Percentiles rank a stretch among this genome's conserved stretches.
phyloP scores from a whole-genome alignment of 1,140 invertebrate species.

The Habropoda laboriosa region DNA sequence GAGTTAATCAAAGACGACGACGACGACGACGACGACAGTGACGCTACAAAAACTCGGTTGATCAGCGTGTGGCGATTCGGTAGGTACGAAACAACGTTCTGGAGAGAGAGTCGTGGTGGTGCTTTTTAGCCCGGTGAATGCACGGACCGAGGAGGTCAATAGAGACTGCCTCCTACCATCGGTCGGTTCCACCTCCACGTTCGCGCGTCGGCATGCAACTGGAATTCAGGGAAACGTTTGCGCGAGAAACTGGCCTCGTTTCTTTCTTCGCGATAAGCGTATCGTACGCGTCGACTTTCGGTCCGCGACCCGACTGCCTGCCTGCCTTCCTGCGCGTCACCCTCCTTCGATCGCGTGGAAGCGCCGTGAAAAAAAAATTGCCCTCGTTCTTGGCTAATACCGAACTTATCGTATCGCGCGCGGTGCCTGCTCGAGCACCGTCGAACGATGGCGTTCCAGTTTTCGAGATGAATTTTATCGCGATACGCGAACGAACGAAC shows the following conservation, averaged over 20 bases:
- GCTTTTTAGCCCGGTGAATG: conserved; percentile 42
- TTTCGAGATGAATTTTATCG: neutral
- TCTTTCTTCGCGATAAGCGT: conserved; percentile 28
- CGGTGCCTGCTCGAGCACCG: neutral
- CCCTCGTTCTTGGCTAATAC: neutral
- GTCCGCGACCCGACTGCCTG: neutral
- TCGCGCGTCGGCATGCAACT: conserved; percentile 15
- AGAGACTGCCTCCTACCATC: conserved; percentile 29
- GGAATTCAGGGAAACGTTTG: conserved; percentile 45
- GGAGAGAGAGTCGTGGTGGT: conserved; percentile 1
- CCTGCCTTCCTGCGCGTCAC: too few species aligned
- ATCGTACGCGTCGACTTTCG: conserved; percentile 13
- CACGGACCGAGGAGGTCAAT: conserved; percentile 31
- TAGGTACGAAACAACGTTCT: conserved; percentile 9
- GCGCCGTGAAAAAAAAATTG: neutral
- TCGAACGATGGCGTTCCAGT: neutral
- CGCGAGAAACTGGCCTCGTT: conserved; percentile 43
- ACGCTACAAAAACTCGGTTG: neutral
- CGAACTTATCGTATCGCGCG: neutral
- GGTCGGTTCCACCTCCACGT: conserved; percentile 2
- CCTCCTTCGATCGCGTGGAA: neutral
- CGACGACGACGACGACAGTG: too few species aligned
- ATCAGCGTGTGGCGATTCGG: conserved; percentile 14
- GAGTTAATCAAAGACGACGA: too few species aligned
- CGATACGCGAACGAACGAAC: too few species aligned